Percentiles rank a stretch among this genome's conserved stretches.
Conservation (phyloP, 2,888 invertebrate species). For the Pinctada fucata region DNA sequence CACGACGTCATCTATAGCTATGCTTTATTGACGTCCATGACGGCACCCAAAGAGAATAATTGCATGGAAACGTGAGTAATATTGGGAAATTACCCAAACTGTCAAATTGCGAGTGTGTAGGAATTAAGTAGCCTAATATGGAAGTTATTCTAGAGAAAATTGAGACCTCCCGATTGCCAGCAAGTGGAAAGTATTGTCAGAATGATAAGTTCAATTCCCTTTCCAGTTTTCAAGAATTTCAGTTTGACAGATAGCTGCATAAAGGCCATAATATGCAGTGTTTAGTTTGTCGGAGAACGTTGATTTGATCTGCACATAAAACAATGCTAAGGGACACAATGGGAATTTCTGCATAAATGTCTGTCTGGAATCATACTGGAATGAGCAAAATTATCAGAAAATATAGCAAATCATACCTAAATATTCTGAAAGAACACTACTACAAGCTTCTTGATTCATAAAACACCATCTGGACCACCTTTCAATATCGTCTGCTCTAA, state of each 20-base stretch:
- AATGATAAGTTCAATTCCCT: too few species aligned
- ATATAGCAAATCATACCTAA: neutral
- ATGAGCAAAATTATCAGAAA: too few species aligned
- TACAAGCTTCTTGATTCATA: neutral
- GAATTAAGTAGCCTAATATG: neutral
- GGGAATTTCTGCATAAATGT: too few species aligned
- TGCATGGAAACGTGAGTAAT: neutral
- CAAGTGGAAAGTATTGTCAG: too few species aligned
- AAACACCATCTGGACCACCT: neutral
- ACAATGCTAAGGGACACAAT: too few species aligned
- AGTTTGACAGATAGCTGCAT: too few species aligned
- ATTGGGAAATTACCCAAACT: neutral
- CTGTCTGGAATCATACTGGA: too few species aligned
- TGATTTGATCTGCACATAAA: too few species aligned
- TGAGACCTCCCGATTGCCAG: too few species aligned
- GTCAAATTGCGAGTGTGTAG: neutral
- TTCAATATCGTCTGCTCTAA: conserved; percentile 35
- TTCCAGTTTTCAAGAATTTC: too few species aligned
- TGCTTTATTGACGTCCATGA: neutral
- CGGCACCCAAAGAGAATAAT: neutral
- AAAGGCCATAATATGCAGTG: too few species aligned
- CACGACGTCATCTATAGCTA: neutral
- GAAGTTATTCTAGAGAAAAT: neutral
- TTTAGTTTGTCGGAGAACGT: too few species aligned
- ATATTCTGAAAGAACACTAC: neutral